Base-by-base conservation (phyloP, 1,140 invertebrate species). In the Chrysomallon squamiferum region DNA sequence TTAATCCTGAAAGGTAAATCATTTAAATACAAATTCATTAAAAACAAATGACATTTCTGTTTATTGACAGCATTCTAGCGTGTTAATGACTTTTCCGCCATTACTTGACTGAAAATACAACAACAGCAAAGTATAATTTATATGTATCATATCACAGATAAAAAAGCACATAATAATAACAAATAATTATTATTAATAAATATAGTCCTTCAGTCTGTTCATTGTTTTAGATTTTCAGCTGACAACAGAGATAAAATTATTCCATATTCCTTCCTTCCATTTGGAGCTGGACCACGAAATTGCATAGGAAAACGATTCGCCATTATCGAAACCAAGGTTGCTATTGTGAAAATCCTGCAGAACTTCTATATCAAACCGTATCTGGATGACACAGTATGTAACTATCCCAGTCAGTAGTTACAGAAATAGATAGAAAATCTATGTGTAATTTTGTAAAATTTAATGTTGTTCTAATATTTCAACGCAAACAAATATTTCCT, bases 241-340 rank as follows among this genome's bases (percentile, higher is more conserved):
- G 70, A 74, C 59, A 75, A 78, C 32, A 74, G 71, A 25, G 63
- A 57, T 0, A 68, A 68, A 9, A 72, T 76, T 15, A 59, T 68
- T 43, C 73, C 78, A 0, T 76, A 78, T 35, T 76, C 73, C 2
- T 85, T 70, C 59, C 62, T 84, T 25, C 78, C 85, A 15, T 86
- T 86, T 61, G 83, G 82, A 4, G 78, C 78, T 22, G 85, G 85
- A 18, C 84, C 83, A 1, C 74, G 84, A 50, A 83, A 77, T 58
- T 86, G 85, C 65, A 80, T 86, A 41, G 85, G 84, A 0, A 77
- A 80, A 66, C 73, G 81, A 49, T 83, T 85, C 54, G 83, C 82
- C 27, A 67, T 83, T 25, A 27, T 84, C 22, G 82, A 84, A 60
- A 71, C 78, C 1, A 85, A 84, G 59, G 62, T 80, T 2, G 72